A percentile compares a stretch with the other conserved stretches of the same genome.
These are phyloP conservation scores for Alca torda DNA, from an alignment of 2,797 vertebrate genomes.

Conservation along the genomic window DNA sequence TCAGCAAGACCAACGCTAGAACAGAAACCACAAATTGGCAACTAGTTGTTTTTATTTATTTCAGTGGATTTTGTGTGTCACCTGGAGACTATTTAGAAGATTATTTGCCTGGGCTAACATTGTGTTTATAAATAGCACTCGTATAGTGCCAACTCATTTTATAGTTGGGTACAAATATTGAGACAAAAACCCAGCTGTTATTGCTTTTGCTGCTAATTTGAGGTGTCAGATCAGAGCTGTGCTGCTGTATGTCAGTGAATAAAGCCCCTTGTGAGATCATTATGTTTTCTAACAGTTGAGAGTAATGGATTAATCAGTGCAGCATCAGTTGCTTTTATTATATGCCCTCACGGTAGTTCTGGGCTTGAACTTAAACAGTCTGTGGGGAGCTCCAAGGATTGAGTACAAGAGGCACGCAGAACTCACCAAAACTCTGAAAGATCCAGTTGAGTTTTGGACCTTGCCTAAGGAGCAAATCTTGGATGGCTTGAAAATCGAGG, in stretches of 20 bases:
- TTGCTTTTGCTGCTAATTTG: slow-evolving; percentile 76
- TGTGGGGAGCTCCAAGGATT: slow-evolving; percentile 30
- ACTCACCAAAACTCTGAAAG: neutral
- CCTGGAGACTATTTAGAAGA: slow-evolving; percentile 74
- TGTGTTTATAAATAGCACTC: slow-evolving; percentile 73
- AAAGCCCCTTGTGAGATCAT: slow-evolving; percentile 72
- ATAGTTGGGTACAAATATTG: slow-evolving; percentile 76
- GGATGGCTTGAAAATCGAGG: neutral
- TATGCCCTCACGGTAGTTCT: slow-evolving; percentile 57
- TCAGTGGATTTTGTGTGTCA: slow-evolving; percentile 64
- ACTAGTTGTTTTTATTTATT: slow-evolving; percentile 72
- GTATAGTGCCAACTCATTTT: slow-evolving; percentile 64
- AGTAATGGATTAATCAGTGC: slow-evolving; percentile 72
- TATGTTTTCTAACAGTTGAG: slow-evolving; percentile 70
- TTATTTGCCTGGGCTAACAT: slow-evolving; percentile 61
- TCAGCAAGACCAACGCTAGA: neutral
- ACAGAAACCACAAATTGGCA: slow-evolving; percentile 55
- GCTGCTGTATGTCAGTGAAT: slow-evolving; percentile 63
- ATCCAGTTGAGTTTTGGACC: neutral
- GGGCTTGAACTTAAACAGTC: slow-evolving; percentile 69
- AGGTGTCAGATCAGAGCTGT: slow-evolving; percentile 70
- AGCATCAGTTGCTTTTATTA: slow-evolving; percentile 73
- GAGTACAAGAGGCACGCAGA: slow-evolving; percentile 15
- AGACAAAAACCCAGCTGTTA: slow-evolving; percentile 77
- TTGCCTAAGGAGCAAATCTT: neutral